Percentiles rank a stretch among this genome's conserved stretches.
Evolutionary conservation across 2,113 vertebrate species (phyloP).

Genomic region (Oncorhynchus keta): DNA sequence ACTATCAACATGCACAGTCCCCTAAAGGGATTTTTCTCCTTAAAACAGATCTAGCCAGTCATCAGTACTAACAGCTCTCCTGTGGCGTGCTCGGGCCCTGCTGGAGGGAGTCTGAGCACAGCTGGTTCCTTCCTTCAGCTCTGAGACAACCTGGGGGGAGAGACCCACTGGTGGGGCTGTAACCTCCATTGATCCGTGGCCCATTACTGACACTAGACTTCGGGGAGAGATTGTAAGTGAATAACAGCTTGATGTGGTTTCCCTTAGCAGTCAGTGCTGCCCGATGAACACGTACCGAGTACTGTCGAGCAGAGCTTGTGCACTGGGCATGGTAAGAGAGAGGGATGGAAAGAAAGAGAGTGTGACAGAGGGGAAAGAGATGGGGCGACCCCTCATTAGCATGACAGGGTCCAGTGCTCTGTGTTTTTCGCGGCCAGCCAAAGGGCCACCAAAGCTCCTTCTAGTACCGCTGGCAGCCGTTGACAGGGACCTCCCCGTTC

Average conservation of each 20-base stretch:
- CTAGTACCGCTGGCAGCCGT: slow-evolving; percentile 49
- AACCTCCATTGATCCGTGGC: slow-evolving; percentile 63
- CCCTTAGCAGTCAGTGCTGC: slow-evolving; percentile 19
- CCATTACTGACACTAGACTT: slow-evolving; percentile 54
- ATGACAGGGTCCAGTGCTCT: slow-evolving; percentile 58
- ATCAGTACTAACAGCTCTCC: not conserved
- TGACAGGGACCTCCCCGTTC: slow-evolving; percentile 41
- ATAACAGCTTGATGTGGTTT: slow-evolving; percentile 39
- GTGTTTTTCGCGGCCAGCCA: slow-evolving; percentile 56
- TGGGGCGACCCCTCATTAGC: slow-evolving; percentile 53
- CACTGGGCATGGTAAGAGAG: not conserved
- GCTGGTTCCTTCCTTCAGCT: slow-evolving; percentile 7
- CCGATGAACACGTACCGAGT: too few relatives aligned
- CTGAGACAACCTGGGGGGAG: slow-evolving; percentile 31
- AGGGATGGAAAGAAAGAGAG: not conserved
- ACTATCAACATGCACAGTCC: not conserved
- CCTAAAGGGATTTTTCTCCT: not conserved
- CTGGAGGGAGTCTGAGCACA: not conserved
- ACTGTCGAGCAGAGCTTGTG: too few relatives aligned
- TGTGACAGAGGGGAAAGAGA: not conserved
- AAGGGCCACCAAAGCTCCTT: slow-evolving; percentile 29
- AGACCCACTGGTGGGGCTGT: slow-evolving; percentile 35
- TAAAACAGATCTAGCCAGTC: not conserved
- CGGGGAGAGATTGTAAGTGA: slow-evolving; percentile 50
- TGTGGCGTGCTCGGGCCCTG: not conserved